Evolutionary conservation across 2,113 vertebrate species (phyloP).

Genomic region (Callipepla squamata): DNA sequence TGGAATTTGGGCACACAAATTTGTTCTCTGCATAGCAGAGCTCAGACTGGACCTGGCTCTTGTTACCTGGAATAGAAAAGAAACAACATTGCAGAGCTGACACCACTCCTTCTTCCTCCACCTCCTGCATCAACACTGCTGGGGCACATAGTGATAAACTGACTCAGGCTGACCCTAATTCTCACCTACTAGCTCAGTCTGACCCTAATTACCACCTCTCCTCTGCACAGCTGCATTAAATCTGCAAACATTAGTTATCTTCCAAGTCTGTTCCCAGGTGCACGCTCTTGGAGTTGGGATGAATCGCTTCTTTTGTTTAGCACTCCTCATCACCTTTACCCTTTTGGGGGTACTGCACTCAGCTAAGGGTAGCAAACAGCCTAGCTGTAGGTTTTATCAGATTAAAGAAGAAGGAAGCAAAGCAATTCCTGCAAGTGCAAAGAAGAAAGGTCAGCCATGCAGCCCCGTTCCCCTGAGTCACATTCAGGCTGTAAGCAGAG

Average conservation of each 20-base stretch:
- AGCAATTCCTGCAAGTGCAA: background rate
- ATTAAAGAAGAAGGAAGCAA: background rate
- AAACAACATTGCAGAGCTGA: background rate
- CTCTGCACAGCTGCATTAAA: background rate
- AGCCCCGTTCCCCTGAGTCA: background rate
- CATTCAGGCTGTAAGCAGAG: background rate
- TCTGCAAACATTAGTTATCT: background rate
- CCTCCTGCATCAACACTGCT: no score
- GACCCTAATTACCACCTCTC: background rate
- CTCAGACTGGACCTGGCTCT: constrained; percentile 54
- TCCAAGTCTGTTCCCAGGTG: background rate
- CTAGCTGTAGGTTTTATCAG: background rate
- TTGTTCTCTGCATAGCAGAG: constrained; percentile 69
- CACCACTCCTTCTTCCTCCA: background rate
- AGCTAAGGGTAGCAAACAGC: background rate
- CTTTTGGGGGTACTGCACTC: background rate
- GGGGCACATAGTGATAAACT: background rate
- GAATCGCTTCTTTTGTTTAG: background rate
- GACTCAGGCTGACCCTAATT: background rate
- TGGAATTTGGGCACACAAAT: constrained; percentile 32
- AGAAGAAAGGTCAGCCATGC: background rate
- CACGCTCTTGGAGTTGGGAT: background rate
- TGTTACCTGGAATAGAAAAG: constrained; percentile 72
- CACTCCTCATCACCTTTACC: background rate
- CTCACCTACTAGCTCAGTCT: background rate